A percentile compares a stretch with the other conserved stretches of the same genome.
Conservation (phyloP, 1,140 invertebrate genomes). For the Drosophila willistoni region DNA sequence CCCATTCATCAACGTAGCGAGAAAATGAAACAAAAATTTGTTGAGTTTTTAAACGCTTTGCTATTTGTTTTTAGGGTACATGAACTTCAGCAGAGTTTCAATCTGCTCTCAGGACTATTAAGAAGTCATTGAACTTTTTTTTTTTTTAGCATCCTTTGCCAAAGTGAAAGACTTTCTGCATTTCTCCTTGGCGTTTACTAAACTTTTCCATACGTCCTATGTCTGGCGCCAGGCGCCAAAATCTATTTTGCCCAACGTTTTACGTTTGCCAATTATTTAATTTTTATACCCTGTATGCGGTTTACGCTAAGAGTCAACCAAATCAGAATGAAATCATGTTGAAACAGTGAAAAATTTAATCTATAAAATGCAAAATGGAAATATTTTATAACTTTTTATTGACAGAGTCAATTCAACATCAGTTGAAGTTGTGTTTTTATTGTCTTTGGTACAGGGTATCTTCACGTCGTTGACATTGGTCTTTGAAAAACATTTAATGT, state of each 20-base stretch:
- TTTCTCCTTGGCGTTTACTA: conserved; percentile 10
- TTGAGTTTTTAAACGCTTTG: conserved; percentile 27
- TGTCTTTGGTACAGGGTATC: neutral
- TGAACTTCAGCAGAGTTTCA: conserved; percentile 37
- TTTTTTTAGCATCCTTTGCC: conserved; percentile 58
- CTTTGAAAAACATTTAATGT: conserved; percentile 66
- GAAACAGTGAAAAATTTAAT: neutral
- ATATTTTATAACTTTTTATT: no score
- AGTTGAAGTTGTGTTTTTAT: no score
- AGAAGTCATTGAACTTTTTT: conserved; percentile 69
- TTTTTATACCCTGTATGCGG: conserved; percentile 40
- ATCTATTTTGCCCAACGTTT: conserved; percentile 38
- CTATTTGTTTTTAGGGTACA: conserved; percentile 50
- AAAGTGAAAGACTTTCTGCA: conserved; percentile 49
- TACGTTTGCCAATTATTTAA: conserved; percentile 64
- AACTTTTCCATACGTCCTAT: conserved; percentile 52
- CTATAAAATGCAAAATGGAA: neutral
- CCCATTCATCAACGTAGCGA: conserved; percentile 21
- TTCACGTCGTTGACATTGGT: neutral
- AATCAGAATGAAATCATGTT: no score
- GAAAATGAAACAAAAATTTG: conserved; percentile 21
- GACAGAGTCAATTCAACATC: no score
- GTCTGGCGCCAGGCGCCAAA: conserved; percentile 62
- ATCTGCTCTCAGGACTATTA: conserved; percentile 60
- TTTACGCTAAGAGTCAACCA: no score